Percentiles rank a stretch among this genome's conserved stretches.
phyloP scores from a whole-genome alignment of 2,888 invertebrate species.

The Euzophera pinguis region DNA sequence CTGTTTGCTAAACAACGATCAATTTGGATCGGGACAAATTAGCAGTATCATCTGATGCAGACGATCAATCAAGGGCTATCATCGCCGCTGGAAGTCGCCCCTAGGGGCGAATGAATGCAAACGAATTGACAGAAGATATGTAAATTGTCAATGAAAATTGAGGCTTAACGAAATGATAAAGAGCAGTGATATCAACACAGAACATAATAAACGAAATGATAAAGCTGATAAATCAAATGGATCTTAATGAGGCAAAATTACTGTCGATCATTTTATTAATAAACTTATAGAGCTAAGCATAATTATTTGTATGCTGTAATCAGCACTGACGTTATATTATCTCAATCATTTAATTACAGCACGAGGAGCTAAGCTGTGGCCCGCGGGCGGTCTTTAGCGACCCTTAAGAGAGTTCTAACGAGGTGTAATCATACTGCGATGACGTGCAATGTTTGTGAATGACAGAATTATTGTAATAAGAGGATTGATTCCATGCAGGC shows the following conservation, averaged over 20 bases:
- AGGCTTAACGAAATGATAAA: no score
- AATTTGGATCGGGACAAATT: conserved; percentile 9
- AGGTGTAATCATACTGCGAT: conserved; percentile 29
- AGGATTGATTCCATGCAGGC: neutral
- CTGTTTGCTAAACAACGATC: conserved; percentile 11
- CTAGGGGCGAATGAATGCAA: conserved; percentile 3
- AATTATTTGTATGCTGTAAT: no score
- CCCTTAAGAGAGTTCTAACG: conserved; percentile 33
- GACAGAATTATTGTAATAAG: conserved; percentile 25
- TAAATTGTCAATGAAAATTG: neutral
- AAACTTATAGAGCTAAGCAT: neutral
- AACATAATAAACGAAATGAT: neutral
- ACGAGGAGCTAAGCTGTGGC: conserved; percentile 7
- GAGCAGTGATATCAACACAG: neutral
- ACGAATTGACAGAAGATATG: conserved; percentile 4
- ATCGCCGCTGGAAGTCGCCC: conserved; percentile 1
- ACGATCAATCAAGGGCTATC: conserved; percentile 12
- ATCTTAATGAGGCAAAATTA: no score
- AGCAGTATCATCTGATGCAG: conserved; percentile 2
- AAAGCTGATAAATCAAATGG: no score
- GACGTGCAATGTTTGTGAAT: conserved; percentile 19
- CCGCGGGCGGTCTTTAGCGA: conserved; percentile 17
- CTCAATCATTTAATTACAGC: conserved; percentile 10
- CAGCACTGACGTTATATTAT: neutral
- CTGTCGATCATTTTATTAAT: neutral